These are phyloP conservation scores for Staurois parvus DNA, from an alignment of 2,797 vertebrate genomes.

Conservation along the genomic window DNA sequence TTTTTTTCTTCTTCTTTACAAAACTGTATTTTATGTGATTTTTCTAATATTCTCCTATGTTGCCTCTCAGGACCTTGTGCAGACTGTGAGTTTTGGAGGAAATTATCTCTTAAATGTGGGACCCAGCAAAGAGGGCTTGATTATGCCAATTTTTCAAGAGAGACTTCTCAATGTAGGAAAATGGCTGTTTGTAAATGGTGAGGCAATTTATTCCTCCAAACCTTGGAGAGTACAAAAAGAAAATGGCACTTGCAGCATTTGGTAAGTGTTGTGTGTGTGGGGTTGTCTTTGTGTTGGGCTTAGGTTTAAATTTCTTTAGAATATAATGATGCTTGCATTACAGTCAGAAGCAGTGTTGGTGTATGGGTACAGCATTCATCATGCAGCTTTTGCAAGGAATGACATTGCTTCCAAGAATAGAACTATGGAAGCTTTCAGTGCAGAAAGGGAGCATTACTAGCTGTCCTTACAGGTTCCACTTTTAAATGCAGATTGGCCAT, in stretches of 20 bases:
- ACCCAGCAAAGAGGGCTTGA: constrained; percentile 89
- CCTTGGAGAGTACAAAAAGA: constrained; percentile 90
- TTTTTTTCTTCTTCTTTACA: no score
- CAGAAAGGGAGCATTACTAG: no score
- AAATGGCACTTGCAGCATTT: constrained; percentile 76
- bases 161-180: constrained; percentile 86
- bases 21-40: not conserved
- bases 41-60: not conserved
- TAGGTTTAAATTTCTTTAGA: no score
- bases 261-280: constrained; percentile 78
- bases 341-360: no score
- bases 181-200: constrained; percentile 88
- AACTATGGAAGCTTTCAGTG: no score
- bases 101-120: constrained; percentile 97
- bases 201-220: constrained; percentile 88
- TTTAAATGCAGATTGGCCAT: no score
- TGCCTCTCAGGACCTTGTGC: constrained; percentile 83
- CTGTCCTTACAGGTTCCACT: no score
- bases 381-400: no score
- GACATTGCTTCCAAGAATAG: no score
- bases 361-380: no score
- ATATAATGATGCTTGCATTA: no score
- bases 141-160: constrained; percentile 89
- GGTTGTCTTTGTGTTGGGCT: no score
- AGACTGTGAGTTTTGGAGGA: constrained; percentile 88